Base-by-base conservation (phyloP, 2,888 invertebrate species). In the Pomacea canaliculata region DNA sequence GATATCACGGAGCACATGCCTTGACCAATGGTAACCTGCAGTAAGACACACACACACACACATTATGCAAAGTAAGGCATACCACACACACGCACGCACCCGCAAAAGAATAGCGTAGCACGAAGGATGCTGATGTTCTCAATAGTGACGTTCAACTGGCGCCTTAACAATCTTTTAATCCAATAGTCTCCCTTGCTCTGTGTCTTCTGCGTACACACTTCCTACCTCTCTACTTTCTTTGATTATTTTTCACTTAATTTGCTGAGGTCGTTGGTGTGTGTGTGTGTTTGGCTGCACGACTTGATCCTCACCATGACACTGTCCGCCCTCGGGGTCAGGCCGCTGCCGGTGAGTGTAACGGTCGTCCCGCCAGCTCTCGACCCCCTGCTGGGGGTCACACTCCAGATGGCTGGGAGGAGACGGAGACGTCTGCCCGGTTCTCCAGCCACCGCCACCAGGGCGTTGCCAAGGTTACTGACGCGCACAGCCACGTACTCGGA, bases 311-410 rank as follows among this genome's bases (percentile, higher is more conserved):
- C 85, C 19, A 70, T 56, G 10, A 85, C 81, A 49, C 81, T 77
- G 7, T 48, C 46, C 16, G 70, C 19, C n/a, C 70, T 78, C 12
- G 68, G 72, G 48, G 79, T 78, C 73, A 88, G 87, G 3, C 87
- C 88, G 68, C 80, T 83, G 10, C 88, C 88, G 19, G 78, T 70
- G 23, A 85, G 80, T 18, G 78, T 76, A 67, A 81, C 12, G 48
- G 67, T 69, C 8, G 79, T 79, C 0, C 78, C 79, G n/a, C 80
- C 80, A 48, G 51, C 79, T 27, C 60, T 71, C 1, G 80, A 81
- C 4, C 80, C 80, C 49, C 49, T 51, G 56, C 48, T 56, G 7
- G 80, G 80, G 3, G 63, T 19, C n/a, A 80, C 59, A 13, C 63
- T 49, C 5, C 27, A 18, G 16, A 76, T 60, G 7, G 67, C 49